Conservation (phyloP, 2,888 invertebrate species). For the Ormyrus labotus region DNA sequence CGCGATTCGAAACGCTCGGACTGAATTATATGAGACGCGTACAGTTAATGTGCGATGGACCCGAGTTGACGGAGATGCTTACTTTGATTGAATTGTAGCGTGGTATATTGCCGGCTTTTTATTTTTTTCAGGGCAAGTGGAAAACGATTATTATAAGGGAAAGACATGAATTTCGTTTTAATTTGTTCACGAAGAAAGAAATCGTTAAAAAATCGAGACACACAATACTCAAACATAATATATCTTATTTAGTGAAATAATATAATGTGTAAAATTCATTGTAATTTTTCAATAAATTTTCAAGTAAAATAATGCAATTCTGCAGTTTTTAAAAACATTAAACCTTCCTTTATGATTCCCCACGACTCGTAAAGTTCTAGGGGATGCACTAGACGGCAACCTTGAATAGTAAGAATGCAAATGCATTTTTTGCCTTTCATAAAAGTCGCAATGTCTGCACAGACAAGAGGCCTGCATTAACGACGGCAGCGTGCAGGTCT, state of each 20-base stretch:
- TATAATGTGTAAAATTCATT: too few species aligned
- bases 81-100: conserved; percentile 44
- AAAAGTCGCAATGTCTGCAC: conserved; percentile 21
- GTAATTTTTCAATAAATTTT: too few species aligned
- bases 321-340: too few species aligned
- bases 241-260: too few species aligned
- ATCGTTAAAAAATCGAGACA: too few species aligned
- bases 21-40: conserved; percentile 18
- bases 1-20: conserved; percentile 49
- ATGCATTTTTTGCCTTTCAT: conserved; percentile 41
- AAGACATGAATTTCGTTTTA: too few species aligned
- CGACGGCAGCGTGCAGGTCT: conserved; percentile 11
- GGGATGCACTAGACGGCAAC: not conserved
- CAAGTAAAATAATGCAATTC: too few species aligned
- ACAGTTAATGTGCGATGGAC: conserved; percentile 12
- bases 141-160: too few species aligned
- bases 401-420: conserved; percentile 35
- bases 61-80: conserved; percentile 28
- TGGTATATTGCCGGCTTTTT: not conserved
- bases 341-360: too few species aligned
- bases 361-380: not conserved
- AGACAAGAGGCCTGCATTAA: conserved; percentile 21
- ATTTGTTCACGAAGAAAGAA: too few species aligned
- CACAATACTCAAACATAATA: too few species aligned
- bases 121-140: not conserved